phyloP scores from a whole-genome alignment of 2,888 invertebrate species.

The Drosophila nr. perissopoda region DNA sequence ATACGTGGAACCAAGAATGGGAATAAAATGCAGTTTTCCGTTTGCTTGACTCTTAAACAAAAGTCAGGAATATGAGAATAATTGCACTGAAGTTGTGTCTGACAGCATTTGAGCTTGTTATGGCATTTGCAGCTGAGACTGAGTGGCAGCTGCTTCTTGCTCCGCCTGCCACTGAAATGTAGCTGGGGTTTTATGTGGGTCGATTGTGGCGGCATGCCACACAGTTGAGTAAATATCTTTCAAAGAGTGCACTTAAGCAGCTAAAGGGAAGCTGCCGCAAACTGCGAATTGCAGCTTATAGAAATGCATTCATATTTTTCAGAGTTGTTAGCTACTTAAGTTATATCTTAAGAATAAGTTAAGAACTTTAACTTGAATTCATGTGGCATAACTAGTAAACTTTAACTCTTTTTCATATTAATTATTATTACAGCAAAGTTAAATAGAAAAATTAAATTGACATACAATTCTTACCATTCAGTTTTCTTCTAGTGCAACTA shows the following conservation, averaged over 20 bases:
- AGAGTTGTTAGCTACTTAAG: neutral
- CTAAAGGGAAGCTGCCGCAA: neutral
- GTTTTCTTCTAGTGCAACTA: slow-evolving; percentile 5
- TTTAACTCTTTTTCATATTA: neutral
- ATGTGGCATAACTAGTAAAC: neutral
- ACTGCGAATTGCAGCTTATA: neutral
- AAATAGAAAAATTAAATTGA: neutral
- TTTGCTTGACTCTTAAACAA: slow-evolving; percentile 29
- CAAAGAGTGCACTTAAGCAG: slow-evolving; percentile 18
- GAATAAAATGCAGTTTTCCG: slow-evolving; percentile 41
- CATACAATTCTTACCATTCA: slow-evolving; percentile 17
- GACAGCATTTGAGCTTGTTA: slow-evolving; percentile 40
- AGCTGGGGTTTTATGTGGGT: slow-evolving; percentile 50
- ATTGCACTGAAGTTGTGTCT: slow-evolving; percentile 68
- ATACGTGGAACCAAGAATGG: slow-evolving; percentile 3
- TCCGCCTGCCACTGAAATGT: slow-evolving; percentile 26
- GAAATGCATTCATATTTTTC: neutral
- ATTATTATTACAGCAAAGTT: neutral
- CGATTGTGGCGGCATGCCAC: slow-evolving; percentile 28
- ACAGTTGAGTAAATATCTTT: slow-evolving; percentile 22
- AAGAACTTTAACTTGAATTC: neutral
- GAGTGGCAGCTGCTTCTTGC: neutral
- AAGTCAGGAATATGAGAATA: slow-evolving; percentile 50
- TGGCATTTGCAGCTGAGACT: slow-evolving; percentile 29
- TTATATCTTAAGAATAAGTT: neutral